Evolutionary conservation across 2,888 invertebrate genomes (phyloP), one percentile per base, ranked within the genome.

Genomic region (Chaetogeoica ovagalla): DNA sequence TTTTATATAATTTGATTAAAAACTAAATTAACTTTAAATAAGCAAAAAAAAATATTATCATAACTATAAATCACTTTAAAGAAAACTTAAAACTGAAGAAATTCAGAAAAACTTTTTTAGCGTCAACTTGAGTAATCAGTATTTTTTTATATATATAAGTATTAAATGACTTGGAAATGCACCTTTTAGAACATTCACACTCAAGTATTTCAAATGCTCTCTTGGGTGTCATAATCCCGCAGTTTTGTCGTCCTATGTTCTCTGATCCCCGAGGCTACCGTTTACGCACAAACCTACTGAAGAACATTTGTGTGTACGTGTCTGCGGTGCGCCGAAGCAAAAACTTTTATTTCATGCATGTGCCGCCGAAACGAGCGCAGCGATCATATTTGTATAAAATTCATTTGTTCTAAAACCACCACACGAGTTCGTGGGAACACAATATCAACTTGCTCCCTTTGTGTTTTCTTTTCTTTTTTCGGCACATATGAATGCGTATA

Each of bases 151-250:
- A 66, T 55, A 66, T 23, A 66, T 66, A 75, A 75, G 66, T 75
- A 75, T 74, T 74, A 66, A 75, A 75, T 63, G 75, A 57, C 75
- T 75, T 66, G 75, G 75, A 55, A 55, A 39, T 74, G 65, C 75
- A 57, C 39, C 65, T 66, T 66, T 66, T 57, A 43, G 75, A 66
- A 75, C 57, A 57, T 75, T 75, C 57, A 23, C 65, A 66, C 75
- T 57, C 21, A 21, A 39, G 39, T 57, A 57, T 55, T 75, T 57
- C 55, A 11, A 65, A 66, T 57, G 66, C 65, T 39, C 75, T 66
- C 75, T 66, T 39, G 75, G 75, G 75, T 75, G 65, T 43, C 65
- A 55, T 75, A 75, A 75, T 75, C 21, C 65, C 57, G 17, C 57
- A 57, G 55, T 57, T 65, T 75, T 19, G 65, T 43, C 65, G 39